phyloP scores from a whole-genome alignment of 2,888 invertebrate genomes.

The Tipula confusa region DNA sequence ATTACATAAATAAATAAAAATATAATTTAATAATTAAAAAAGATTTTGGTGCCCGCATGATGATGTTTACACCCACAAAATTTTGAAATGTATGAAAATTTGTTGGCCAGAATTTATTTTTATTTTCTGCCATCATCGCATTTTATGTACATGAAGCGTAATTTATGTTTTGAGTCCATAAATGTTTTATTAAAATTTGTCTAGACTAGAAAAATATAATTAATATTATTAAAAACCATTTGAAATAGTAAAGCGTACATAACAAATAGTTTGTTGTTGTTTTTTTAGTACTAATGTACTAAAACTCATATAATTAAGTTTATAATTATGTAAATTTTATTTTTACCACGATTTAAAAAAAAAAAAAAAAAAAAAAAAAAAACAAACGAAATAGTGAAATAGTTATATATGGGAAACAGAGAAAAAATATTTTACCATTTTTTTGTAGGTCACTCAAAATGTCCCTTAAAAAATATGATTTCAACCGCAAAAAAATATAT shows the following conservation, averaged over 20 bases:
- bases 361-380: too few relatives aligned
- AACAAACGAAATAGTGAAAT: too few relatives aligned
- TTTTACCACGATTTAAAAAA: too few relatives aligned
- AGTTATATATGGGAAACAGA: not conserved
- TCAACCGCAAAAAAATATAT: not conserved
- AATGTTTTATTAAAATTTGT: conserved; percentile 20
- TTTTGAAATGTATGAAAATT: not conserved
- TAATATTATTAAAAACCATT: not conserved
- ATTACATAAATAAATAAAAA: not conserved
- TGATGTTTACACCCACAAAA: not conserved
- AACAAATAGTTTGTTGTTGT: not conserved
- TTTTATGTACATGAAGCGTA: not conserved
- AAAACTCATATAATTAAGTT: conserved; percentile 6
- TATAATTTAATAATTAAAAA: not conserved
- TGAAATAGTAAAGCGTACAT: not conserved
- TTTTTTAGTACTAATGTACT: not conserved
- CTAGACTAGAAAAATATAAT: conserved; percentile 25
- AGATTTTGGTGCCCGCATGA: not conserved
- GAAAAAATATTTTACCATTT: not conserved
- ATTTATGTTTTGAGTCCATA: not conserved
- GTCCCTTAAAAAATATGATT: not conserved
- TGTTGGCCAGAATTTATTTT: not conserved
- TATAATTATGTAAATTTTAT: not conserved
- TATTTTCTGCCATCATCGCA: not conserved
- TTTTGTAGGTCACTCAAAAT: not conserved